A percentile compares a stretch with the other conserved stretches of the same genome.
Conservation (phyloP, 2,888 invertebrate genomes). For the Trissoscelio sp. region DNA sequence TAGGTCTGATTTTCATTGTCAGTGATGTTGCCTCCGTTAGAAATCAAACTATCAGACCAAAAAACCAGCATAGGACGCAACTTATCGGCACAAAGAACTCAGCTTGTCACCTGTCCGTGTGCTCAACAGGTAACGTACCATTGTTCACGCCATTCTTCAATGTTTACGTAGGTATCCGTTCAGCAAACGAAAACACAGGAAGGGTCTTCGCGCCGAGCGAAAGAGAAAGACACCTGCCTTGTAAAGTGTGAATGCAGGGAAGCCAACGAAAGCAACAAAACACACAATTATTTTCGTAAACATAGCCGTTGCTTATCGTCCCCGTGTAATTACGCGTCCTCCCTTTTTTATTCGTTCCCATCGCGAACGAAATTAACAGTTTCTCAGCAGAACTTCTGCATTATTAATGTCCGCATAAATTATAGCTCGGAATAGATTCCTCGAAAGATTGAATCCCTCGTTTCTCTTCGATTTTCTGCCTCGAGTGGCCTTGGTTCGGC, state of each 20-base stretch:
- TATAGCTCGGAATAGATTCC: constrained; percentile 62
- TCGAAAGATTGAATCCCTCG: constrained; percentile 61
- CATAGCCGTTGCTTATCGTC: constrained; percentile 10
- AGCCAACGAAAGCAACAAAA: constrained; percentile 20
- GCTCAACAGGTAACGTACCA: constrained; percentile 82
- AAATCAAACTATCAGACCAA: constrained; percentile 82
- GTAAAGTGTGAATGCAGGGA: constrained; percentile 32
- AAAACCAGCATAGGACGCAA: constrained; percentile 80
- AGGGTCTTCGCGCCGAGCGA: constrained; percentile 4
- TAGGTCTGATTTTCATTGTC: constrained; percentile 72
- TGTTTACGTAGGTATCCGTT: constrained; percentile 46
- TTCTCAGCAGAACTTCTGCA: constrained; percentile 45
- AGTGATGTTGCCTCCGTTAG: constrained; percentile 57
- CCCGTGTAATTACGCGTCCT: constrained; percentile 12
- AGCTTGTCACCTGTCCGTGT: constrained; percentile 82
- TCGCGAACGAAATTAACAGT: constrained; percentile 55
- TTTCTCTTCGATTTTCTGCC: constrained; percentile 63
- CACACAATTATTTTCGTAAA: constrained; percentile 41
- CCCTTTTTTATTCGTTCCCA: constrained; percentile 26
- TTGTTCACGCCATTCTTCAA: constrained; percentile 73
- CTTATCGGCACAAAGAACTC: constrained; percentile 73
- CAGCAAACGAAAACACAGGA: constrained; percentile 40
- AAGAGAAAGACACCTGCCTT: constrained; percentile 30
- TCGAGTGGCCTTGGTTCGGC: constrained; percentile 66
- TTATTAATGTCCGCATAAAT: constrained; percentile 68